Evolutionary conservation across 2,888 invertebrate genomes (phyloP).

Genomic region (Ornithoptera priamus): DNA sequence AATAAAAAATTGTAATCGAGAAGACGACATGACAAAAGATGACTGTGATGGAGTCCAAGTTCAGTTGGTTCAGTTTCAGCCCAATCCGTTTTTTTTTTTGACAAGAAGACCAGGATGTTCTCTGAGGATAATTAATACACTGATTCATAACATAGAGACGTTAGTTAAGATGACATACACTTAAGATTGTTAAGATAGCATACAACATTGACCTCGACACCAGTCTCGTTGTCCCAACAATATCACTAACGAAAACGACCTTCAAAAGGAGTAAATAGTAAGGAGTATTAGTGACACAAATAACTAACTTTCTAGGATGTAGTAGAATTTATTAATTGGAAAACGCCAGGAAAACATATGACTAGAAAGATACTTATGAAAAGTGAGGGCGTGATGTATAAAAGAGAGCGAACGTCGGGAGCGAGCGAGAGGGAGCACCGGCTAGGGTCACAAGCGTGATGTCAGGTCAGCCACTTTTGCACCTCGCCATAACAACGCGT

Average conservation of each 20-base stretch:
- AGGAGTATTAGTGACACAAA: no score
- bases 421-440: constrained; percentile 55
- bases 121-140: no score
- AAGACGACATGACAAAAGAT: constrained; percentile 78
- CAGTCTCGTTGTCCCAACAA: no score
- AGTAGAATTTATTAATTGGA: constrained; percentile 77
- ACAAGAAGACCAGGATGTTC: no score
- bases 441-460: constrained; percentile 80
- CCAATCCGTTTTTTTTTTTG: constrained; percentile 44
- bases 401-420: constrained; percentile 55
- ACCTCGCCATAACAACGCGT: constrained; percentile 81
- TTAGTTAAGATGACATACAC: no score
- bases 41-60: constrained; percentile 71
- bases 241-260: no score
- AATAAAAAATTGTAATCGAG: constrained; percentile 77
- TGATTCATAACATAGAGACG: no score
- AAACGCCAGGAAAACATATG: constrained; percentile 70
- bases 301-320: constrained; percentile 58
- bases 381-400: constrained; percentile 78
- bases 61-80: constrained; percentile 45
- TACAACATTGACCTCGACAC: no score
- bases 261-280: no score
- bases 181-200: no score
- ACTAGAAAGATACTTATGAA: constrained; percentile 74
- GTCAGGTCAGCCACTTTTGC: constrained; percentile 81